Evolutionary conservation across 1,140 invertebrate species (phyloP).

Genomic region (Plodia interpunctella): DNA sequence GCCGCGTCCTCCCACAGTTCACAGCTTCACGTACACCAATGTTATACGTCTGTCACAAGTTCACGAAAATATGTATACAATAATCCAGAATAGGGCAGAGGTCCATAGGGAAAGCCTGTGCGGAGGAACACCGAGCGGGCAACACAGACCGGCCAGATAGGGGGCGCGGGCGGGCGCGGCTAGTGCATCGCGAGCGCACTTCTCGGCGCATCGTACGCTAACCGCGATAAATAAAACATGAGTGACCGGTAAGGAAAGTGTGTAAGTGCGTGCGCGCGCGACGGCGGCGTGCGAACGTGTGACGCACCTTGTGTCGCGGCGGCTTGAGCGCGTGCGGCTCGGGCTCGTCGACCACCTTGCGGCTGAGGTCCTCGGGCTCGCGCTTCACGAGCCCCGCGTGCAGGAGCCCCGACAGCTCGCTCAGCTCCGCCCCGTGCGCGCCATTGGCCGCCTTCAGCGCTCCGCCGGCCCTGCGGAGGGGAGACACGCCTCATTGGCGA

Average conservation of each 20-base stretch:
- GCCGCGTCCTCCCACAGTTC: conserved; percentile 67
- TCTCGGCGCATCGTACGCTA: conserved; percentile 67
- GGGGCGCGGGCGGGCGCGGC: conserved; percentile 71
- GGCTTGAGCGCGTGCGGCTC: conserved; percentile 72
- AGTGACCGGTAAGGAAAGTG: conserved; percentile 64
- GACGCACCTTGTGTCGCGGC: conserved; percentile 74
- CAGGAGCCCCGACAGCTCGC: conserved; percentile 73
- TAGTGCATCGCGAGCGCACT: conserved; percentile 60
- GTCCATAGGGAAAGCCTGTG: conserved; percentile 34
- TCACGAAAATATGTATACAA: conserved; percentile 35
- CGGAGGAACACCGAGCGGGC: conserved; percentile 46
- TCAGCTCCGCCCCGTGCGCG: conserved; percentile 77
- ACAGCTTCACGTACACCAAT: conserved; percentile 67
- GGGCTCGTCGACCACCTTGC: conserved; percentile 74
- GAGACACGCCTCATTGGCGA: conserved; percentile 66
- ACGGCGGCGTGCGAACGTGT: conserved; percentile 70
- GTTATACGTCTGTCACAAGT: conserved; percentile 47
- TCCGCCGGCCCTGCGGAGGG: conserved; percentile 71
- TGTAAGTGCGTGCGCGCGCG: conserved; percentile 75
- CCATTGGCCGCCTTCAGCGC: conserved; percentile 71
- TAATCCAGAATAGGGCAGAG: conserved; percentile 36
- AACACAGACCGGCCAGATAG: conserved; percentile 54
- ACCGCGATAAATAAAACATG: conserved; percentile 66
- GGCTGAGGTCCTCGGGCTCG: conserved; percentile 77
- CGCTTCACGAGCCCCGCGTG: conserved; percentile 77